Percentiles rank a stretch among this genome's conserved stretches.
These are phyloP conservation scores for Cricetomys ansorgei DNA, from an alignment of 2,113 vertebrate species.

Conservation along the genomic window DNA sequence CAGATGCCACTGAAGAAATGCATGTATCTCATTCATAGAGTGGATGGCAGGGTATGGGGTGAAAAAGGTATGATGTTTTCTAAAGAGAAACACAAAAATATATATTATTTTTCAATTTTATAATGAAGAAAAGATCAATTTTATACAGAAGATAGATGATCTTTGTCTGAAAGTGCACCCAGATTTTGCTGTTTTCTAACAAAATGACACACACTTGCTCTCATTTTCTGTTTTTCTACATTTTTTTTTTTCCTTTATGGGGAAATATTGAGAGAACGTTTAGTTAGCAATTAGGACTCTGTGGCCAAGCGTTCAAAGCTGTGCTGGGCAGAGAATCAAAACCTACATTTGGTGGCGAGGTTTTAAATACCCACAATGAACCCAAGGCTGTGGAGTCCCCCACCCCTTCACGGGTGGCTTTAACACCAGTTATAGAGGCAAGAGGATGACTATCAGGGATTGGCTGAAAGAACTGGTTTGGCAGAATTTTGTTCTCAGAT, in stretches of 20 bases:
- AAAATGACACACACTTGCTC: background rate
- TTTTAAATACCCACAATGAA: slow-evolving; percentile 81
- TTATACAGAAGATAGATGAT: background rate
- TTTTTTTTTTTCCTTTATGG: slow-evolving; percentile 25
- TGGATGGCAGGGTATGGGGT: background rate
- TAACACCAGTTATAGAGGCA: slow-evolving; percentile 68
- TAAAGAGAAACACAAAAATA: background rate
- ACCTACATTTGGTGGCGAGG: slow-evolving; percentile 83
- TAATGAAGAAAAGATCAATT: background rate
- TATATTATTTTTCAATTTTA: background rate
- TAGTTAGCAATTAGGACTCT: slow-evolving; percentile 83
- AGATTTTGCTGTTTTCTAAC: background rate
- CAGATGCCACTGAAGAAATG: background rate
- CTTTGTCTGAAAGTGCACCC: background rate
- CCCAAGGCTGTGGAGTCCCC: slow-evolving; percentile 60
- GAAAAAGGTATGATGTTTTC: background rate
- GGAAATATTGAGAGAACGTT: slow-evolving; percentile 79
- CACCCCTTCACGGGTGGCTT: slow-evolving; percentile 41
- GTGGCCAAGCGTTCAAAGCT: slow-evolving; percentile 81
- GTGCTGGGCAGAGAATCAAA: slow-evolving; percentile 86
- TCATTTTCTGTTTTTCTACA: background rate
- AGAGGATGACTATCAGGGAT: slow-evolving; percentile 28
- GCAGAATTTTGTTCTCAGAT: background rate
- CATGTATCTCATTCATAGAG: background rate
- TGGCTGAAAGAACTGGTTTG: background rate